Percentiles rank a stretch among this genome's conserved stretches.
Conservation (phyloP, 2,797 vertebrate genomes). For the Cephalopachus bancanus region DNA sequence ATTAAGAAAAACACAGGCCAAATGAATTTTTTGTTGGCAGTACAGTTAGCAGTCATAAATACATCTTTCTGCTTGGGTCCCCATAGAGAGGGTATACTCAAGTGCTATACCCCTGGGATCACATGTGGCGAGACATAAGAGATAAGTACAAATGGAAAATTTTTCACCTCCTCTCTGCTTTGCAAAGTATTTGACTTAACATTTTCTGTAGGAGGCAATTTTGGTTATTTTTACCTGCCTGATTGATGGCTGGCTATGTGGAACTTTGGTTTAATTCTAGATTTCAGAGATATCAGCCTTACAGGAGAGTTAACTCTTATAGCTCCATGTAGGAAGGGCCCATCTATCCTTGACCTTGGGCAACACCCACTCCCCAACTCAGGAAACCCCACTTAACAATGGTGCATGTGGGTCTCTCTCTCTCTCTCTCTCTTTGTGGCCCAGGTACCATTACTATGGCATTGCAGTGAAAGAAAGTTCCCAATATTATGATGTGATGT, state of each 20-base stretch:
- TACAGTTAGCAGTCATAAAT: background rate
- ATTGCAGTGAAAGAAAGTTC: conserved; percentile 99
- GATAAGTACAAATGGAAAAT: conserved; percentile 70
- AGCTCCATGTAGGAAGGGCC: background rate
- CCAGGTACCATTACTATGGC: conserved; percentile 99
- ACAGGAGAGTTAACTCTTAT: conserved; percentile 55
- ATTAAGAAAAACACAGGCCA: background rate
- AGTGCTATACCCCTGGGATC: background rate
- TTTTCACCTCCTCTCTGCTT: conserved; percentile 63
- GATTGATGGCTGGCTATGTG: conserved; percentile 74
- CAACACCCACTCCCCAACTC: background rate
- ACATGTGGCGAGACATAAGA: conserved; percentile 34
- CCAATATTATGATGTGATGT: conserved; percentile 99
- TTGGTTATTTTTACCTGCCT: conserved; percentile 81
- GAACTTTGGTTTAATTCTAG: conserved; percentile 70
- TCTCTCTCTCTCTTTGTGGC: conserved; percentile 66
- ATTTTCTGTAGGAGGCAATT: conserved; percentile 81
- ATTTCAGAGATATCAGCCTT: conserved; percentile 55
- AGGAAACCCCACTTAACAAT: background rate
- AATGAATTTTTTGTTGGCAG: background rate
- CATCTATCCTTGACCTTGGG: background rate
- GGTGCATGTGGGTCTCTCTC: background rate
- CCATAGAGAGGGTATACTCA: background rate
- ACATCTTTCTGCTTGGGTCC: background rate
- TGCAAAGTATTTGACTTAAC: conserved; percentile 76